Base-by-base conservation (phyloP, 2,888 invertebrate genomes). In the Stenodema calcarata region DNA sequence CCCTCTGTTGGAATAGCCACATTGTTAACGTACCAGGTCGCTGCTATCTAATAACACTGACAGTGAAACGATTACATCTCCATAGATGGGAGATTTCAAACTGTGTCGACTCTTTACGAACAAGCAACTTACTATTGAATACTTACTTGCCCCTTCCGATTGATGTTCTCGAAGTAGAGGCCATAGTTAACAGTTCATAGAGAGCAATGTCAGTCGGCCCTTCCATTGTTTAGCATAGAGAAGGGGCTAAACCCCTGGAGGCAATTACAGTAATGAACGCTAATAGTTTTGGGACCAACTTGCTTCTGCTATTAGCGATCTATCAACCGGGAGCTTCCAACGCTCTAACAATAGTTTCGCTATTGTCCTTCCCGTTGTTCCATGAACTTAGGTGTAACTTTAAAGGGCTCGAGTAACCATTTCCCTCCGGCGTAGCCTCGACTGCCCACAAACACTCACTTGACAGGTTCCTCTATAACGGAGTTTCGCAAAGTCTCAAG, bases 201-300 rank as follows among this genome's bases (percentile, higher is more conserved):
- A 30, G 75, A 9, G 75, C 28, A 12, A 28, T 75, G 44, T n/a
- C 44, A 78, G 35, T 78, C 42, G 78, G 44, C 44, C 23, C 41
- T 78, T 16, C n/a, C 44, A 78, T 44, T 78, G 78, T 78, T 78
- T 78, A 27, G 18, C 9, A 23, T 27, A 14, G 78, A 27, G 78
- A 44, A 44, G 41, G 14, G 78, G 42, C 78, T 35, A 73, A 73
- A 35, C 80, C 80, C 47, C 84, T 14, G 44, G 73, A 84, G 84
- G 84, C 84, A 84, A 84, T 84, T 84, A 84, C 84, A 27, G 27
- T 84, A 84, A 84, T 84, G 84, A 84, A 84, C 75, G 84, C 75
- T 84, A 84, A 84, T 84, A 84, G 84, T 84, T 82, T 44, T 18
- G 70, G 42, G 42, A 35, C 73, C 54, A 70, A 73, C 73, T 84